Percentiles rank a stretch among this genome's conserved stretches.
Conservation (phyloP, 2,888 invertebrate genomes). For the Cloeon dipterum region DNA sequence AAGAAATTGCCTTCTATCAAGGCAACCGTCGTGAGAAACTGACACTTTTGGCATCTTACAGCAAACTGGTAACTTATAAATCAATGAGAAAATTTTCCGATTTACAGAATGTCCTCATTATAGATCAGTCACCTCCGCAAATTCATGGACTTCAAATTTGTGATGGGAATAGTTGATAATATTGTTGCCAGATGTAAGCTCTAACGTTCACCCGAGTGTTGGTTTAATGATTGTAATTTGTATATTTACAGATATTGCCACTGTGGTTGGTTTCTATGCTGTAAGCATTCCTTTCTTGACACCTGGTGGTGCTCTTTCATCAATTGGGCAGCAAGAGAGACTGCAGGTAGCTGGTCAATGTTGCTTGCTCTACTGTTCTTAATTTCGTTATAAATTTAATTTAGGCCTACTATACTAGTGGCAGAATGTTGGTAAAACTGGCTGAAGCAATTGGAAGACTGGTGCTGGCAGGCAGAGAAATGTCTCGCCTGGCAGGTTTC, state of each 20-base stretch:
- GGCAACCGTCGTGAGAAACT: slow-evolving; percentile 54
- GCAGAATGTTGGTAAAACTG: slow-evolving; percentile 85
- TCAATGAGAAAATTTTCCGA: background rate
- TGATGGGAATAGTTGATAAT: slow-evolving; percentile 90
- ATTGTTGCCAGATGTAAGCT: slow-evolving; percentile 85
- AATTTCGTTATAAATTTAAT: background rate
- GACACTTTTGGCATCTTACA: slow-evolving; percentile 70
- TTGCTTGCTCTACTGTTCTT: too few relatives aligned
- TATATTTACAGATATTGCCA: slow-evolving; percentile 51
- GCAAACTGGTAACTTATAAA: slow-evolving; percentile 37
- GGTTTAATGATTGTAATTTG: background rate
- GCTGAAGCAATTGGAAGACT: slow-evolving; percentile 93
- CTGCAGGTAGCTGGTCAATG: slow-evolving; percentile 50
- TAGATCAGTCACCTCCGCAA: slow-evolving; percentile 58
- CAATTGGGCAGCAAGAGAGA: slow-evolving; percentile 47
- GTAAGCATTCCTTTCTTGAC: slow-evolving; percentile 87
- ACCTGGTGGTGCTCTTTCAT: slow-evolving; percentile 39
- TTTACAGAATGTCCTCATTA: slow-evolving; percentile 8
- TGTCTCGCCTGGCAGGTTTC: slow-evolving; percentile 83
- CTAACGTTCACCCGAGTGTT: background rate
- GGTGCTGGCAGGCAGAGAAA: slow-evolving; percentile 82
- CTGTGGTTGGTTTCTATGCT: slow-evolving; percentile 87
- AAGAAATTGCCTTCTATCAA: slow-evolving; percentile 57
- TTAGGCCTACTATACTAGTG: slow-evolving; percentile 86
- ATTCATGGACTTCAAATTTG: slow-evolving; percentile 70